A percentile compares a stretch with the other conserved stretches of the same genome.
Conservation (phyloP, 2,113 vertebrate species). For the Hepsetus odoe region DNA sequence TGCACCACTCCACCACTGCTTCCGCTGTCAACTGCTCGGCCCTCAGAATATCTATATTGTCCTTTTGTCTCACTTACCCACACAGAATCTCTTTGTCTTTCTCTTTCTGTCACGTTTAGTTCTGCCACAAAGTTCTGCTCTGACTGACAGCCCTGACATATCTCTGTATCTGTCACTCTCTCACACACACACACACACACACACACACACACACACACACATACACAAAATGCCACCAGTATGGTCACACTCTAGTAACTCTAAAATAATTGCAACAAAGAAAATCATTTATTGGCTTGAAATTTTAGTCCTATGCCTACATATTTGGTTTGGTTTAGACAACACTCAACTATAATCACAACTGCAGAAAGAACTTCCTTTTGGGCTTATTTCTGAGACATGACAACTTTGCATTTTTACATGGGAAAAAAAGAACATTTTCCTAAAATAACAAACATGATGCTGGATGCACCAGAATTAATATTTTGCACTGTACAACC, state of each 20-base stretch:
- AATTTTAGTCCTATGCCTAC: constrained; percentile 60
- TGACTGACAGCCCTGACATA: constrained; percentile 66
- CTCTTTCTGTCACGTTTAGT: constrained; percentile 43
- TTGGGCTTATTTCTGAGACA: neutral
- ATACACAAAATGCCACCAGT: too few relatives aligned
- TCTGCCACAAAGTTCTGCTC: constrained; percentile 55
- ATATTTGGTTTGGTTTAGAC: neutral
- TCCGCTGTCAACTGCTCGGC: constrained; percentile 38
- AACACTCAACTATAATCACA: too few relatives aligned
- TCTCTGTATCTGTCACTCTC: constrained; percentile 54
- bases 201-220: too few relatives aligned
- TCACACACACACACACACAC: too few relatives aligned
- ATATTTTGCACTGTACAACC: neutral
- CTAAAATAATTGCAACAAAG: constrained; percentile 44
- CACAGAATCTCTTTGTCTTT: constrained; percentile 44
- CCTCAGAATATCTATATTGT: constrained; percentile 50
- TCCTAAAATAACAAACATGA: neutral
- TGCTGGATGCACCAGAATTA: neutral
- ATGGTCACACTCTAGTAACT: constrained; percentile 14
- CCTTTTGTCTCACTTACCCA: constrained; percentile 25
- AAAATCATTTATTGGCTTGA: constrained; percentile 55
- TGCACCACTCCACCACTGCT: constrained; percentile 36
- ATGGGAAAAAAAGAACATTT: too few relatives aligned
- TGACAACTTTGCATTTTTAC: too few relatives aligned
- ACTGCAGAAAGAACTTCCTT: too few relatives aligned